phyloP scores from a whole-genome alignment of 2,888 invertebrate species.

The Ochropacha duplaris region DNA sequence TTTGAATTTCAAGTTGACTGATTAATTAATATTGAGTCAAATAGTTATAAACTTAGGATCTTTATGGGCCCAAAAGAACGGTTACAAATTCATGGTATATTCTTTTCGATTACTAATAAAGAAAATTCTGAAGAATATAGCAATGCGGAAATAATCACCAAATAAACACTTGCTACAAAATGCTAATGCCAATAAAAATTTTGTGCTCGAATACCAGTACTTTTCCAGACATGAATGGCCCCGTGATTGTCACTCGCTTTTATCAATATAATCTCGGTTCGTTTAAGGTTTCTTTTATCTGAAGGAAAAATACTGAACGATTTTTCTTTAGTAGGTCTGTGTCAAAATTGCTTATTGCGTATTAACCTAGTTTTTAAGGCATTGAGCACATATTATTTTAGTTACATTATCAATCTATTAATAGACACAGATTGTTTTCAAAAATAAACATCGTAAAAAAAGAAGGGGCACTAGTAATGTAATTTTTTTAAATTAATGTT shows the following conservation, averaged over 20 bases:
- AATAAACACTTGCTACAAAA: neutral
- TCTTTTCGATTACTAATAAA: too few species aligned
- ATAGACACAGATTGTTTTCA: neutral
- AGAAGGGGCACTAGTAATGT: too few species aligned
- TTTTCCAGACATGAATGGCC: conserved; percentile 27
- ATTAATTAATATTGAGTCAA: too few species aligned
- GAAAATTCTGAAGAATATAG: neutral
- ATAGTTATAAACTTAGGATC: too few species aligned
- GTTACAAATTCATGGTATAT: too few species aligned
- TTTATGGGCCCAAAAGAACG: too few species aligned
- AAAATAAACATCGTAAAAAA: neutral
- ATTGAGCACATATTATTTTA: neutral
- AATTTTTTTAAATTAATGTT: too few species aligned
- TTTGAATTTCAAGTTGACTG: too few species aligned
- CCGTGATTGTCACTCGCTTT: conserved; percentile 26
- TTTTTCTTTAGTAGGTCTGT: neutral
- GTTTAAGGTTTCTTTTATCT: conserved; percentile 19
- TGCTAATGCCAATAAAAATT: too few species aligned
- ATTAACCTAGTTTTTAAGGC: too few species aligned
- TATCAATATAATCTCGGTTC: conserved; percentile 11
- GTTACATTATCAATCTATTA: neutral
- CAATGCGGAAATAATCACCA: neutral
- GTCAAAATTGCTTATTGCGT: neutral
- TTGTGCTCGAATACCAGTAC: conserved; percentile 8
- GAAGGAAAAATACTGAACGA: conserved; percentile 4